phyloP scores from a whole-genome alignment of 2,797 vertebrate genomes.

The Prunella strophiata region DNA sequence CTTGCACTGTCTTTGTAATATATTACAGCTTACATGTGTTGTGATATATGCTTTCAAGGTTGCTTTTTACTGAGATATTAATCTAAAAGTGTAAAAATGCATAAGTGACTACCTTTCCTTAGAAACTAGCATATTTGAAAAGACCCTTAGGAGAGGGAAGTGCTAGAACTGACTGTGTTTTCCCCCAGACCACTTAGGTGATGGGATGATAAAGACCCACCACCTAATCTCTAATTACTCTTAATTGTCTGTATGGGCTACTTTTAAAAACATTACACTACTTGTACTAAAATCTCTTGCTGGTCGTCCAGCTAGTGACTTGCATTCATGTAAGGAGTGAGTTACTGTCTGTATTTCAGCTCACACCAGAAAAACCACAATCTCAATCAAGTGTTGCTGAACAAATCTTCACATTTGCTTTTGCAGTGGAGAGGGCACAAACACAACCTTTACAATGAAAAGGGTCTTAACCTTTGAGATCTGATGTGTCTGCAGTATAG shows the following conservation, averaged over 20 bases:
- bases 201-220: background rate
- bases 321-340: background rate
- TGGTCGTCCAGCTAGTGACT: rapidly evolving
- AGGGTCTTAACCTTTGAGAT: background rate
- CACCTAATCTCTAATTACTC: background rate
- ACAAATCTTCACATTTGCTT: background rate
- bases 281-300: background rate
- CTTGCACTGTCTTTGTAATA: background rate
- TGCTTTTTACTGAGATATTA: background rate
- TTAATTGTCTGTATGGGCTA: background rate
- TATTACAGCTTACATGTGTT: background rate
- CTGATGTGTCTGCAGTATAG: background rate
- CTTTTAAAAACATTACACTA: background rate
- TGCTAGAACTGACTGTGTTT: background rate
- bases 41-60: background rate
- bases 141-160: background rate
- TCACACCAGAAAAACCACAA: background rate
- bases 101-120: background rate
- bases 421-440: background rate
- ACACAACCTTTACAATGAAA: background rate
- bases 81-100: background rate
- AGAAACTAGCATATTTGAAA: background rate
- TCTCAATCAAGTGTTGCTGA: background rate
- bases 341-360: background rate
- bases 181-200: background rate